These are phyloP conservation scores for Squalus acanthias DNA, from an alignment of 2,797 vertebrate genomes.

Conservation along the genomic window DNA sequence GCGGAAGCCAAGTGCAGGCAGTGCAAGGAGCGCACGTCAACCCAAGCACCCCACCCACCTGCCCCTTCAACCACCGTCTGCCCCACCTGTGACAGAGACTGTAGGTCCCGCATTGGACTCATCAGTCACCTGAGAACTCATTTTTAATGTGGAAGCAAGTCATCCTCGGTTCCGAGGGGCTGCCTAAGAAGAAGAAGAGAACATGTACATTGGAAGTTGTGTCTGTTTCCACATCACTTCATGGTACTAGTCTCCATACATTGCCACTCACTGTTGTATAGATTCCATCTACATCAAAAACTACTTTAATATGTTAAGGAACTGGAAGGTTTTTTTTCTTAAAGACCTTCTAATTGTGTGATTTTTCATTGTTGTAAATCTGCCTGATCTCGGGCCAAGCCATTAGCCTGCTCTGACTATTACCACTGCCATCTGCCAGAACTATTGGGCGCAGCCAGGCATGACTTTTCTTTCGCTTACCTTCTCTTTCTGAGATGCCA, in stretches of 20 bases:
- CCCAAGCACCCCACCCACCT: too few species aligned
- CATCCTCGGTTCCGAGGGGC: too few species aligned
- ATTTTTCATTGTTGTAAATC: not conserved
- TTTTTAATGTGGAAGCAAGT: too few species aligned
- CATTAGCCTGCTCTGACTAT: not conserved
- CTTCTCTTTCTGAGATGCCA: not conserved
- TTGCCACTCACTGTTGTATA: not conserved
- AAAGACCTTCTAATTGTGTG: not conserved
- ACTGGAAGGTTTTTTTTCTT: not conserved
- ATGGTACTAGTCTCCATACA: not conserved
- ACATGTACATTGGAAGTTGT: not conserved
- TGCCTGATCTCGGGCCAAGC: not conserved
- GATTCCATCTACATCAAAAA: not conserved
- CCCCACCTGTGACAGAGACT: too few species aligned
- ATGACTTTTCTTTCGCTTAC: not conserved
- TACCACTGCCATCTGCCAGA: not conserved
- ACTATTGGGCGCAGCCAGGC: not conserved
- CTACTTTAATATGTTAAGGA: not conserved
- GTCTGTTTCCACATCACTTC: not conserved
- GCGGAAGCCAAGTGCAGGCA: too few species aligned
- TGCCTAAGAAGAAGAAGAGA: not conserved
- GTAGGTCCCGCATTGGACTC: too few species aligned
- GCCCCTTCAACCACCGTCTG: too few species aligned
- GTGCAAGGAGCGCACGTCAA: too few species aligned
- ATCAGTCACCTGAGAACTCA: too few species aligned